phyloP scores from a whole-genome alignment of 2,113 vertebrate genomes.

The Phalacrocorax brasilianus region DNA sequence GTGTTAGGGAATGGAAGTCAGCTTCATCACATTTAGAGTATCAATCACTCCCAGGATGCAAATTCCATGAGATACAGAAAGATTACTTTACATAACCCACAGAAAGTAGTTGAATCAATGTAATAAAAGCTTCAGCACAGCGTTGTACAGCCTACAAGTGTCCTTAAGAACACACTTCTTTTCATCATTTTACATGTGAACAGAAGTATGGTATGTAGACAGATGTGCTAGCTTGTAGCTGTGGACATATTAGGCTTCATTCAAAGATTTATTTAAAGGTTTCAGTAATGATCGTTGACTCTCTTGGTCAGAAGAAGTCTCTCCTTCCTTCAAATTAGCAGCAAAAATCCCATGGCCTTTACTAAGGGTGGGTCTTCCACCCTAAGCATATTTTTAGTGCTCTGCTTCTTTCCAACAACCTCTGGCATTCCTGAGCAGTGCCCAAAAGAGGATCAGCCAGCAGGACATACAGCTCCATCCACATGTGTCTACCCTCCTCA shows the following conservation, averaged over 20 bases:
- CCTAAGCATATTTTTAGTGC: background rate
- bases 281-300: background rate
- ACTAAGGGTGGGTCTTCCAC: background rate
- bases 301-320: background rate
- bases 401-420: background rate
- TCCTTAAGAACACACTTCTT: background rate
- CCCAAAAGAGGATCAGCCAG: background rate
- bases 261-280: background rate
- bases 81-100: slow-evolving; percentile 52
- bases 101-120: slow-evolving; percentile 53
- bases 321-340: background rate
- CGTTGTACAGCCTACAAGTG: slow-evolving; percentile 3
- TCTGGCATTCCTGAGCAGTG: background rate
- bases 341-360: background rate
- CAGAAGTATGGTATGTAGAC: background rate
- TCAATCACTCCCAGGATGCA: slow-evolving; percentile 70
- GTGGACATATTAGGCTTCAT: background rate
- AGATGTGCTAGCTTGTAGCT: background rate
- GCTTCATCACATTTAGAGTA: slow-evolving; percentile 41
- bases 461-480: background rate
- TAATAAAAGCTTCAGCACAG: slow-evolving; percentile 48
- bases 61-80: slow-evolving; percentile 55
- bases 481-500: accelerated
- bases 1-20: slow-evolving; percentile 40
- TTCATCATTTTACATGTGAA: background rate